Conservation (phyloP, 2,113 vertebrate species). For the Silurus meridionalis region DNA sequence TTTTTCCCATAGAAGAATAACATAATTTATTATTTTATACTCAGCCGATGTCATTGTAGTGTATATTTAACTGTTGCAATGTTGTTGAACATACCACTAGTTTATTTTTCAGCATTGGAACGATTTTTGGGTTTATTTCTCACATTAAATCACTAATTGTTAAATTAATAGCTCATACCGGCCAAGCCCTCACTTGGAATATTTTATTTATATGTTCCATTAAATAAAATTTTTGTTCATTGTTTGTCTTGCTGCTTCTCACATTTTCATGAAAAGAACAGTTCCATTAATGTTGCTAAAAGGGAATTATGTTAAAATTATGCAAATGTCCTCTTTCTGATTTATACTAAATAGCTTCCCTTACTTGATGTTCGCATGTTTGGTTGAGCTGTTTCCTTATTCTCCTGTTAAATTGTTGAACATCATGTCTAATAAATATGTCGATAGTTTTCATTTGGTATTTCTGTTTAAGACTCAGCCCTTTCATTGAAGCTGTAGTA, state of each 20-base stretch:
- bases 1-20: background rate
- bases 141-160: background rate
- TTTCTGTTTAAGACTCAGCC: background rate
- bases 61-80: background rate
- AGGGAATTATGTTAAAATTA: background rate
- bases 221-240: slow-evolving; percentile 25
- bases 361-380: slow-evolving; percentile 26
- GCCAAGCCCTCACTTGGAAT: slow-evolving; percentile 13
- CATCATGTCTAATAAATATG: slow-evolving; percentile 57
- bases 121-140: background rate
- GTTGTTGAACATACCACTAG: background rate
- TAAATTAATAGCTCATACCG: slow-evolving; percentile 11
- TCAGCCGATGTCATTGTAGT: background rate
- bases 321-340: background rate
- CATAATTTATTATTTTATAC: background rate
- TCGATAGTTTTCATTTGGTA: slow-evolving; percentile 47
- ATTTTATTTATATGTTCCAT: slow-evolving; percentile 23
- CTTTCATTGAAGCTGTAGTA: slow-evolving; percentile 18
- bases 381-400: slow-evolving; percentile 12
- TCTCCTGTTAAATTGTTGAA: slow-evolving; percentile 49
- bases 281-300: slow-evolving; percentile 24
- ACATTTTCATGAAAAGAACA: slow-evolving; percentile 11
- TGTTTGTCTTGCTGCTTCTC: slow-evolving; percentile 42
- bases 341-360: background rate
- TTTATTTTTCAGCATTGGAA: slow-evolving; percentile 18